Conservation (phyloP, 2,888 invertebrate genomes). For the Cerceris ruficornis region DNA sequence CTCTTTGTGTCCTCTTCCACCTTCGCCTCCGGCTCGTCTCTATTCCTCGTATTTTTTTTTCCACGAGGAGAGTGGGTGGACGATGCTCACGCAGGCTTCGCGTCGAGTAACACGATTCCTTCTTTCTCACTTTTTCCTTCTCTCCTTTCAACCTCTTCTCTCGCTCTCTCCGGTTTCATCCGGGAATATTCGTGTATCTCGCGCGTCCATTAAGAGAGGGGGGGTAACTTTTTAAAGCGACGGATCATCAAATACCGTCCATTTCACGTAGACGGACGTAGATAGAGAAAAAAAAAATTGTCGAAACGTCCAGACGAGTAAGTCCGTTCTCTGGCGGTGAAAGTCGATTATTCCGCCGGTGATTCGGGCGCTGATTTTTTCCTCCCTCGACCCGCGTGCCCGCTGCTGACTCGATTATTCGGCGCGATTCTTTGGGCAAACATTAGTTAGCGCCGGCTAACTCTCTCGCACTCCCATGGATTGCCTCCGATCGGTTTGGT, state of each 20-base stretch:
- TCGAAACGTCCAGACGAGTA: conserved; percentile 44
- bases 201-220: conserved; percentile 26
- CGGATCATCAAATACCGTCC: conserved; percentile 45
- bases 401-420: conserved; percentile 76
- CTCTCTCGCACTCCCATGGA: conserved; percentile 62
- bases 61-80: neutral
- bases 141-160: neutral
- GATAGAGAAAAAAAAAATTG: neutral
- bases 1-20: no score
- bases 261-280: conserved; percentile 7
- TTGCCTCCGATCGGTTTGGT: conserved; percentile 75
- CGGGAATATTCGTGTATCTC: conserved; percentile 2
- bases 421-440: conserved; percentile 80
- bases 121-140: no score
- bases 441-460: conserved; percentile 79
- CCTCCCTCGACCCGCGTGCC: conserved; percentile 32
- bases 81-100: neutral
- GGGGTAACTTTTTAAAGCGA: conserved; percentile 14
- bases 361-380: conserved; percentile 57
- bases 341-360: conserved; percentile 65
- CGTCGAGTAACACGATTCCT: neutral
- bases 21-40: neutral
- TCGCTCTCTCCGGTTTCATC: neutral
- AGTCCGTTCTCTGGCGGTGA: conserved; percentile 40
- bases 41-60: neutral